Evolutionary conservation across 2,113 vertebrate species (phyloP).

Genomic region (Cranoglanis bouderius): DNA sequence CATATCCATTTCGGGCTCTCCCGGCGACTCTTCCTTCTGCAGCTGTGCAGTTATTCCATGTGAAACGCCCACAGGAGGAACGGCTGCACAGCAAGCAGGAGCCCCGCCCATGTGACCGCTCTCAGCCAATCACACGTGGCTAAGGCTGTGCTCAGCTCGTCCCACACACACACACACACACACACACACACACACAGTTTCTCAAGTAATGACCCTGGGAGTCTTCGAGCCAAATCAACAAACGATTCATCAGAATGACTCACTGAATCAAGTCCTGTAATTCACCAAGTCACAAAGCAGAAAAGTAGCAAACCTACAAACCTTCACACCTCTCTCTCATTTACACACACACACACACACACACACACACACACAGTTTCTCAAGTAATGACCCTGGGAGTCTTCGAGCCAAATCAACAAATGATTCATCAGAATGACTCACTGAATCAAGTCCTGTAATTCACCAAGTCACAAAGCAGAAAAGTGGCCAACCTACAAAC

Average conservation of each 20-base stretch:
- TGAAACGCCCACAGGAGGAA: conserved; percentile 71
- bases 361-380: background rate
- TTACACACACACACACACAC: background rate
- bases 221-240: background rate
- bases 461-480: no score
- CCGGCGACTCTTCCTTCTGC: conserved; percentile 72
- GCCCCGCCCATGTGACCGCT: conserved; percentile 77
- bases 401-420: background rate
- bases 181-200: conserved; percentile 18
- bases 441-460: background rate
- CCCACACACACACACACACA: conserved; percentile 10
- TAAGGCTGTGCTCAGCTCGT: conserved; percentile 54
- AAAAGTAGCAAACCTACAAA: background rate
- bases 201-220: background rate
- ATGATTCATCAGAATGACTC: conserved; percentile 1
- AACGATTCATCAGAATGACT: background rate
- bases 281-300: background rate
- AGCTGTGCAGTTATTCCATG: conserved; percentile 77
- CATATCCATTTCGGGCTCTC: conserved; percentile 83
- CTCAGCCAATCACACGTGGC: conserved; percentile 68
- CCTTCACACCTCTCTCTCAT: background rate
- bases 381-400: background rate
- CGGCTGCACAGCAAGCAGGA: conserved; percentile 62
- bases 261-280: background rate
- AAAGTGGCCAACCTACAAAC: no score